A percentile compares a stretch with the other conserved stretches of the same genome.
Evolutionary conservation across 2,888 invertebrate genomes (phyloP).

Genomic region (Brassicogethes aeneus): DNA sequence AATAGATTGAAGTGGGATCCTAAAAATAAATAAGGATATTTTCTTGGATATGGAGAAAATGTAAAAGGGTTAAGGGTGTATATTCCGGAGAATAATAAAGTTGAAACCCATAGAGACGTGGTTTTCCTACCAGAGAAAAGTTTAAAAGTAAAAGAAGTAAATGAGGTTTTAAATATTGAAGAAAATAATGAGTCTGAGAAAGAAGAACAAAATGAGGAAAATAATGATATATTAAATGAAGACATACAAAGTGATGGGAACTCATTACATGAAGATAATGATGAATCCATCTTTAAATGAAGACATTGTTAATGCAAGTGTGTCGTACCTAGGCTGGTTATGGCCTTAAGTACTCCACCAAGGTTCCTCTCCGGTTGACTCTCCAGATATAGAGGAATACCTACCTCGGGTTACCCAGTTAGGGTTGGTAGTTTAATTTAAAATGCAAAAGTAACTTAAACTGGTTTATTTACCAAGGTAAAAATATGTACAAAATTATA

Average conservation of each 20-base stretch:
- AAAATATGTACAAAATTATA: too few relatives aligned
- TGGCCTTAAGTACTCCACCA: too few relatives aligned
- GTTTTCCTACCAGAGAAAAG: conserved; percentile 7
- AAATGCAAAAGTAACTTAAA: too few relatives aligned
- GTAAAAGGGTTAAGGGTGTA: conserved; percentile 15
- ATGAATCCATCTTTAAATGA: too few relatives aligned
- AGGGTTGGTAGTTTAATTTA: too few relatives aligned
- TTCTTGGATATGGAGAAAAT: conserved; percentile 31
- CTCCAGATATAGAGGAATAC: too few relatives aligned
- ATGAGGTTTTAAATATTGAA: neutral
- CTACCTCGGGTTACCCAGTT: too few relatives aligned
- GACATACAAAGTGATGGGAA: neutral
- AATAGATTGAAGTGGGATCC: conserved; percentile 27
- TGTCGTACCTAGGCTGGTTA: too few relatives aligned
- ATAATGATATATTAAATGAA: neutral
- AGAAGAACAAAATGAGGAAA: conserved; percentile 5
- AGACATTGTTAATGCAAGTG: too few relatives aligned
- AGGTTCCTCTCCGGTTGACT: too few relatives aligned
- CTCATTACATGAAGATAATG: neutral
- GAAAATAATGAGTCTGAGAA: conserved; percentile 8
- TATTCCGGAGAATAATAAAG: conserved; percentile 12
- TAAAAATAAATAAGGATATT: conserved; percentile 26
- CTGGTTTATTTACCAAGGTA: too few relatives aligned
- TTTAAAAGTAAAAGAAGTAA: neutral
- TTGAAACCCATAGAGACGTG: conserved; percentile 14